Evolutionary conservation across 2,113 vertebrate species (phyloP), one percentile per base, ranked within the genome.

Genomic region (Platanista minor): DNA sequence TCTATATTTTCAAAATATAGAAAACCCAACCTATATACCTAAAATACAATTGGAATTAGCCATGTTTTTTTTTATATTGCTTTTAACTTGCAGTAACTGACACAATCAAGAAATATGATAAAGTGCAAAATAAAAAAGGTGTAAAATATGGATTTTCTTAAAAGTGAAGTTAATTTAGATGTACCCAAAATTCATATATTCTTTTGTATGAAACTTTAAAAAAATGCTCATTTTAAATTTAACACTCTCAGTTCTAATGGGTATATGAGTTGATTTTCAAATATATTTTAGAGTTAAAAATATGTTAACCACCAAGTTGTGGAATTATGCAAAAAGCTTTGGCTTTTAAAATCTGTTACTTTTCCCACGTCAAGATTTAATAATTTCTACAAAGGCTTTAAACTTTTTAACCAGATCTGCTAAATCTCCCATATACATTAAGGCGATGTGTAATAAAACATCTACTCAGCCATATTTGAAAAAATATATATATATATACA

Each of bases 251-350:
- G 92, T 8, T 77, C 49, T 75, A 97, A 81, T 67, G 23, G 13
- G 14, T 52, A 77, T 88, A 52, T 92, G 72, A 72, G 64, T 87
- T 87, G 25, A 54, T 46, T 82, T 81, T 87, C 82, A 82, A 54
- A 59, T 93, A 46, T 33, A 39, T 95, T 94, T 91, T 94, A 77
- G 67, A 83, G n/a, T 80, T 57, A 64, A 78, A 95, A 83, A 77
- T 83, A 17, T 67, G 21, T 84, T 91, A 91, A 80, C 29, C 36
- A 87, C 25, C 41, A 83, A 62, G 17, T 87, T 94, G n/a, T 23
- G 87, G 41, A 95, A 90, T 90, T 87, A 90, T 23, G 14, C 21
- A 87, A 82, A 93, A 54, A 62, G 3, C 29, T 39, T 75, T 62
- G 59, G 49, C 6, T 83, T 87, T 77, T 75, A 83, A 95, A 93